Percentiles rank a stretch among this genome's conserved stretches.
Conservation (phyloP, 2,888 invertebrate genomes). For the Siphlonurus alternatus region DNA sequence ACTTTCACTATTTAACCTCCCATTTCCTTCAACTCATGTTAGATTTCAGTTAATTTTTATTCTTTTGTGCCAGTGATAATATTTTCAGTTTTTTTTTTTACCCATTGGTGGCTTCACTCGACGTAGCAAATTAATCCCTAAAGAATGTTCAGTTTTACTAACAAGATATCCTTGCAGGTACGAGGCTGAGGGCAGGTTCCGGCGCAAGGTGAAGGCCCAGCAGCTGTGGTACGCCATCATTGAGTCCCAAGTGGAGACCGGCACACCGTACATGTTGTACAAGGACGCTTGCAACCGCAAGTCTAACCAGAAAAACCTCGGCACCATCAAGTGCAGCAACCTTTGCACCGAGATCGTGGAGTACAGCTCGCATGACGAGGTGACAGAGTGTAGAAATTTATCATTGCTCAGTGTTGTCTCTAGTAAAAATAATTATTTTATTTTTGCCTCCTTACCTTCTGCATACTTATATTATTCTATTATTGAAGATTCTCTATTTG, state of each 20-base stretch:
- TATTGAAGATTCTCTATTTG: neutral
- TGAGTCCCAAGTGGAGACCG: conserved; percentile 92
- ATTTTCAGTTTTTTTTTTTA: too few relatives aligned
- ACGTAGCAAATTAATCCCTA: too few relatives aligned
- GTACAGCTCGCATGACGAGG: conserved; percentile 80
- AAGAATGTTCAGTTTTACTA: neutral
- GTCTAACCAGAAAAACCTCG: conserved; percentile 94
- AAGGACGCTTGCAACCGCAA: conserved; percentile 95
- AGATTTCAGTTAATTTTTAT: too few relatives aligned
- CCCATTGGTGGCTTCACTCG: too few relatives aligned
- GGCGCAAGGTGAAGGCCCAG: conserved; percentile 50
- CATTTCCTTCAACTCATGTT: too few relatives aligned
- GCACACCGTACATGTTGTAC: conserved; percentile 93
- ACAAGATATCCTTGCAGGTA: conserved; percentile 33
- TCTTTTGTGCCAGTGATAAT: too few relatives aligned
- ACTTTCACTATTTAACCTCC: too few relatives aligned
- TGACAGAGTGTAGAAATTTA: too few relatives aligned
- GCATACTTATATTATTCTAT: conserved; percentile 4
- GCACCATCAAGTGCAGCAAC: conserved; percentile 96
- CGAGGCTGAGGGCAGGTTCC: conserved; percentile 58
- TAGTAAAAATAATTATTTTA: too few relatives aligned
- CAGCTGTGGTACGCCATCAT: conserved; percentile 87
- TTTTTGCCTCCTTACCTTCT: too few relatives aligned
- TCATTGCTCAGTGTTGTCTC: too few relatives aligned
- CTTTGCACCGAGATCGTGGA: conserved; percentile 96